Evolutionary conservation across 2,113 vertebrate genomes (phyloP).

Genomic region (Prinia subflava): DNA sequence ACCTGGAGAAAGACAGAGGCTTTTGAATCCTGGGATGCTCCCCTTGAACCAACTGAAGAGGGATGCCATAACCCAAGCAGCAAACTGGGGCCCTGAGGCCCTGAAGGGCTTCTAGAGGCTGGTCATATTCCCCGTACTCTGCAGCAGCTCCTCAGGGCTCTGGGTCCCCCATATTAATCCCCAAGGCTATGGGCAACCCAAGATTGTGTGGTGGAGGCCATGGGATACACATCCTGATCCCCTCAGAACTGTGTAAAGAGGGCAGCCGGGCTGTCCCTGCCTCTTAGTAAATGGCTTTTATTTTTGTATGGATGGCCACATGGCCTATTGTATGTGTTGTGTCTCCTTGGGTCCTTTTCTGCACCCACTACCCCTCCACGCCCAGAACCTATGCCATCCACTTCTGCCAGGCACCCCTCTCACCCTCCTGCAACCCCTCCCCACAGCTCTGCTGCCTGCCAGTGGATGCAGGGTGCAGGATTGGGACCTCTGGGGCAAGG

Average conservation of each 20-base stretch:
- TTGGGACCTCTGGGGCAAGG: neutral
- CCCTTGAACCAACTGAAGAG: neutral
- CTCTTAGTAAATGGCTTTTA: conserved; percentile 58
- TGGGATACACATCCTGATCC: neutral
- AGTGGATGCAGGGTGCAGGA: neutral
- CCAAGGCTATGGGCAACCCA: neutral
- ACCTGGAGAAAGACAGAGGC: neutral
- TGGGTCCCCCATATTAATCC: neutral
- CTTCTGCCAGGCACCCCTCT: neutral
- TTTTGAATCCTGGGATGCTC: neutral
- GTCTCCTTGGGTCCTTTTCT: neutral
- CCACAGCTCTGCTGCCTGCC: neutral
- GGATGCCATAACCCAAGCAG: neutral
- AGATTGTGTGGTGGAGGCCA: neutral
- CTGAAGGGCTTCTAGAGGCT: neutral
- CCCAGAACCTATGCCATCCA: neutral
- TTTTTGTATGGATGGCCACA: conserved; percentile 30
- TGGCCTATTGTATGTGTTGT: conserved; percentile 2
- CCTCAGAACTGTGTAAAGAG: neutral
- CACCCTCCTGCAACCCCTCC: neutral
- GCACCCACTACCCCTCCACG: neutral
- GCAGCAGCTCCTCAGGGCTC: neutral
- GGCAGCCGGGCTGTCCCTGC: conserved; percentile 54
- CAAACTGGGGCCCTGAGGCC: neutral
- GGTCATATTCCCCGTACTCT: neutral